Evolutionary conservation across 2,888 invertebrate species (phyloP), one percentile per base, ranked within the genome.

Genomic region (Synergus laeviventris): DNA sequence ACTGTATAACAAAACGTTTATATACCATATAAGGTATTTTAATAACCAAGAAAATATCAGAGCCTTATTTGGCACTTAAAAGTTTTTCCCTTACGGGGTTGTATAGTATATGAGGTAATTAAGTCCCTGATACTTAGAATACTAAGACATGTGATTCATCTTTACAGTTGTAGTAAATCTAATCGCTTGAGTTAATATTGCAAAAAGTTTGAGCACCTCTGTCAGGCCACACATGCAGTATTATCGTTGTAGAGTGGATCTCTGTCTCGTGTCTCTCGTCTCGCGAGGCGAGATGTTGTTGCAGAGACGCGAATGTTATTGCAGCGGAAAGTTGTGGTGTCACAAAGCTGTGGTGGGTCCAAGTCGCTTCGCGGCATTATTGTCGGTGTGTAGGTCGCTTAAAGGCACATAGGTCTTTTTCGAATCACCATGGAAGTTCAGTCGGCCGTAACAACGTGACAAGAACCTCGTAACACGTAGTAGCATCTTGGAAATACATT

Each of bases 231-330:
- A 89, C 89, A 86, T 85, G 86, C 81, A 81, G 84, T 88, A 85
- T 89, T 89, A 87, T 89, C 87, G 84, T 89, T 88, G 85, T 86
- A 85, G 85, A 89, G 88, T 87, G 87, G 86, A 85, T 84, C 85
- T 83, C 85, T 85, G 39, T 66, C 66, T 66, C 66, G n/a, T 45
- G 45, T 66, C 70, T 54, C 70, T 45, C 49, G 82, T 82, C 83
- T 83, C 79, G 74, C 76, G 78, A 61, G 66, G 42, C 79, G 82
- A 82, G 82, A 83, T 85, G 85, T 86, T 86, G 84, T 86, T 85
- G 83, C 83, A 85, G 82, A 84, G 85, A 83, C 82, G 85, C 81
- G 83, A 86, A 85, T 88, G 87, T 89, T 89, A 86, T 89, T 87
- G 84, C 86, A 88, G 81, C 84, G 84, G 83, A 84, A 86, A 86